These are phyloP conservation scores for Drymodes brunneopygia DNA, from an alignment of 2,113 vertebrate species.

Conservation along the genomic window DNA sequence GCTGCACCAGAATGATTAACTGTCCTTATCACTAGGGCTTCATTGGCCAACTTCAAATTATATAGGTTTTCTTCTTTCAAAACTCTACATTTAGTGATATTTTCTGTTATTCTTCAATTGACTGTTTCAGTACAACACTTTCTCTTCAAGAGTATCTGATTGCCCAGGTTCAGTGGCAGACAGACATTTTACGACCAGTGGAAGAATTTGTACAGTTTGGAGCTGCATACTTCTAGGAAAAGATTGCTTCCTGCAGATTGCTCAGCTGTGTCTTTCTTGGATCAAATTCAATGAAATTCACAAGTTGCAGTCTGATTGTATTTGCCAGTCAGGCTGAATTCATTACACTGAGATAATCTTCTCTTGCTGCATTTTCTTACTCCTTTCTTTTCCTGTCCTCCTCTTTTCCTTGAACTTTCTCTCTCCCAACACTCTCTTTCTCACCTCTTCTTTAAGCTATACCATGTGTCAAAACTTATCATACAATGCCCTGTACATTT, in stretches of 20 bases:
- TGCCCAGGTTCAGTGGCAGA: not conserved
- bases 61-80: constrained; percentile 1
- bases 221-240: constrained; percentile 71
- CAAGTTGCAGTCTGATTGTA: constrained; percentile 66
- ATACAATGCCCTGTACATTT: constrained; percentile 50
- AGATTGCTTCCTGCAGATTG: constrained; percentile 74
- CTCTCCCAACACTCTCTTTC: not conserved
- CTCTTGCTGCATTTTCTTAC: not conserved
- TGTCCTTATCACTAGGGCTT: constrained; percentile 67
- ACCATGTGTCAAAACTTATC: constrained; percentile 44
- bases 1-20: constrained; percentile 80
- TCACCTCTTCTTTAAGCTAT: constrained; percentile 13
- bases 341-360: constrained; percentile 57
- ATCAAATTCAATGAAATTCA: constrained; percentile 71
- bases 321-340: constrained; percentile 69
- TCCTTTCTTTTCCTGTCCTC: not conserved
- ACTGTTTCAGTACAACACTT: not conserved
- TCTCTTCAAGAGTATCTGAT: constrained; percentile 26
- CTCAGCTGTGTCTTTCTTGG: constrained; percentile 76
- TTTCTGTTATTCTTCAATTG: not conserved
- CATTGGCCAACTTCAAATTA: constrained; percentile 23
- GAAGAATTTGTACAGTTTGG: constrained; percentile 66
- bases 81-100: constrained; percentile 14
- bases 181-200: constrained; percentile 45
- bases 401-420: not conserved